These are phyloP conservation scores for Colossoma macropomum DNA, from an alignment of 2,113 vertebrate species.

Conservation along the genomic window DNA sequence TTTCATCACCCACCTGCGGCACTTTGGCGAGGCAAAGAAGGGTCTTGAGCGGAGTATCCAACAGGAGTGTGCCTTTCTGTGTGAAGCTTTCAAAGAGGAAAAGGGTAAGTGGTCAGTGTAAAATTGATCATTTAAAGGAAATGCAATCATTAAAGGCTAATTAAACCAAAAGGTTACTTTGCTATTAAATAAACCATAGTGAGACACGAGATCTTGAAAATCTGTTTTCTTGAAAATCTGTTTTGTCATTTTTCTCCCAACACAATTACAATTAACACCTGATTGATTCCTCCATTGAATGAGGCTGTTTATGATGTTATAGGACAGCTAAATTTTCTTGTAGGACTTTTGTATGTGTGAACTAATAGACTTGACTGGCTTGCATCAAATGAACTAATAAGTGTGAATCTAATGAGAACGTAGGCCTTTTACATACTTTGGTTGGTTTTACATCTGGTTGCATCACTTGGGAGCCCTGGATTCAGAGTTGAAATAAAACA, in stretches of 20 bases:
- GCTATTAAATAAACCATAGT: too few relatives aligned
- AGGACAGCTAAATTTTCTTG: background rate
- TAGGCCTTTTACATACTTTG: background rate
- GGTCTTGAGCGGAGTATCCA: conserved; percentile 77
- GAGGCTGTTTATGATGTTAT: too few relatives aligned
- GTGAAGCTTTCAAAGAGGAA: conserved; percentile 77
- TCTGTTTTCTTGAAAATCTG: too few relatives aligned
- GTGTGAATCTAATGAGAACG: background rate
- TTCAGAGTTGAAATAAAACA: too few relatives aligned
- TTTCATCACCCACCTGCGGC: conserved; percentile 74
- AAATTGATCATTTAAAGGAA: background rate
- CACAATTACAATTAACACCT: too few relatives aligned
- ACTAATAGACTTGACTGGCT: background rate
- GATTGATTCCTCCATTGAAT: too few relatives aligned
- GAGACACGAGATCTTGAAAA: too few relatives aligned
- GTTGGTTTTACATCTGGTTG: background rate
- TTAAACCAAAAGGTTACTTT: background rate
- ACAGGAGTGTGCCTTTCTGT: conserved; percentile 77
- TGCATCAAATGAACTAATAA: background rate
- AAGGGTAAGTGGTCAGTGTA: conserved; percentile 68
- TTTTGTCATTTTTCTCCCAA: too few relatives aligned
- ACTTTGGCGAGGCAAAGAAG: conserved; percentile 82
- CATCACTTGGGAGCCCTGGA: too few relatives aligned
- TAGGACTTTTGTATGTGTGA: too few relatives aligned
- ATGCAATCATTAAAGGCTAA: background rate